phyloP scores from a whole-genome alignment of 2,888 invertebrate species.

The Lochmaea crataegi region DNA sequence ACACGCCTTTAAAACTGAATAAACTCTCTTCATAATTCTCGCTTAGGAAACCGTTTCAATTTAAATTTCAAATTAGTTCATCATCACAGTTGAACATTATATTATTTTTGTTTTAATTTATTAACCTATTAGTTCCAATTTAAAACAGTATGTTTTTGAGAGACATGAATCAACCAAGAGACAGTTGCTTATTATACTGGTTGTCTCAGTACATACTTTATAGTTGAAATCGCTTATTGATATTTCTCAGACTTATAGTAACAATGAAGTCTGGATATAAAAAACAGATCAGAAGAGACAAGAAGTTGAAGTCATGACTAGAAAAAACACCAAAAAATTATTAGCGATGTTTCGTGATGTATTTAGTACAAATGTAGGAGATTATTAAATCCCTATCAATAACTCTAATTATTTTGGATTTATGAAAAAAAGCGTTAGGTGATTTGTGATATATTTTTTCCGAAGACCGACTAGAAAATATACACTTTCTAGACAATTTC shows the following conservation, averaged over 20 bases:
- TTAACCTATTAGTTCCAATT: slow-evolving; percentile 18
- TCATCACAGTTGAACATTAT: slow-evolving; percentile 8
- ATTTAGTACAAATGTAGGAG: too few relatives aligned
- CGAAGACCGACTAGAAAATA: too few relatives aligned
- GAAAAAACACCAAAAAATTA: too few relatives aligned
- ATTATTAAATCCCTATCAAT: too few relatives aligned
- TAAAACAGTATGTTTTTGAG: slow-evolving; percentile 8
- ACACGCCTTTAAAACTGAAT: slow-evolving; percentile 7
- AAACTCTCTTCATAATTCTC: slow-evolving; percentile 4
- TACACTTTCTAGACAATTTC: too few relatives aligned
- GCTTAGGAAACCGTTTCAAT: slow-evolving; percentile 10
- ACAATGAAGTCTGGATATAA: too few relatives aligned
- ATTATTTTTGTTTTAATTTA: slow-evolving; percentile 18
- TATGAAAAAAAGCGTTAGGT: too few relatives aligned
- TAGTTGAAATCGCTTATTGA: background rate
- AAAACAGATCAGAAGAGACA: too few relatives aligned
- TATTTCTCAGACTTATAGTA: background rate
- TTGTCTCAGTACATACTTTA: background rate
- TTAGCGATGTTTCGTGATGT: too few relatives aligned
- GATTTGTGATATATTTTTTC: too few relatives aligned
- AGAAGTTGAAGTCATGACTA: too few relatives aligned
- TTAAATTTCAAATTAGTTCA: slow-evolving; percentile 17
- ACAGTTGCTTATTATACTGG: background rate
- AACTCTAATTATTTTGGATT: too few relatives aligned
- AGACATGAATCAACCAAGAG: slow-evolving; percentile 9